Percentiles rank a stretch among this genome's conserved stretches.
Conservation (phyloP, 2,888 invertebrate genomes). For the Morpho helenor region DNA sequence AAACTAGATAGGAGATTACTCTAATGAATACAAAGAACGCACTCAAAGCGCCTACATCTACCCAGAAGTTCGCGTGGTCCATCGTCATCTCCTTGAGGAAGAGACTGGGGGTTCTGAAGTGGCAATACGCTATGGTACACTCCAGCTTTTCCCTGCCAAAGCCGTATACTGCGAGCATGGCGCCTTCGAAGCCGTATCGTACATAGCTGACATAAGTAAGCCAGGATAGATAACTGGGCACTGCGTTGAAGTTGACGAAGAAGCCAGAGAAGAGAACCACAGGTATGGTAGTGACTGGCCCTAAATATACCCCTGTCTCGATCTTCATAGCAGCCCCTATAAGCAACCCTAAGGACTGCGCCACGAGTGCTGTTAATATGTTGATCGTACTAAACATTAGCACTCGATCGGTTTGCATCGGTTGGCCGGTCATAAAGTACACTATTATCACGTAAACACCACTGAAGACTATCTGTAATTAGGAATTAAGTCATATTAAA, state of each 20-base stretch:
- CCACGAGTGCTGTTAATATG: slow-evolving; percentile 92
- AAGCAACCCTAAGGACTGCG: slow-evolving; percentile 94
- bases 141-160: slow-evolving; percentile 88
- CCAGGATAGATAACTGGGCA: slow-evolving; percentile 93
- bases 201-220: slow-evolving; percentile 94
- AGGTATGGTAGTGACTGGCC: slow-evolving; percentile 95
- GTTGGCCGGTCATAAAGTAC: slow-evolving; percentile 97
- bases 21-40: slow-evolving; percentile 89
- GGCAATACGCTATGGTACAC: slow-evolving; percentile 91
- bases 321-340: slow-evolving; percentile 95
- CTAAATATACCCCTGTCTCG: slow-evolving; percentile 87
- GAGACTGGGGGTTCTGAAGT: slow-evolving; percentile 88
- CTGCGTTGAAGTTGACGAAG: slow-evolving; percentile 95
- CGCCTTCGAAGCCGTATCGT: slow-evolving; percentile 93
- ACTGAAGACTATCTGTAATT: slow-evolving; percentile 87
- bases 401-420: slow-evolving; percentile 91
- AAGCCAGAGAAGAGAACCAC: slow-evolving; percentile 96
- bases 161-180: slow-evolving; percentile 95
- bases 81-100: slow-evolving; percentile 93
- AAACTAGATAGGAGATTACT: slow-evolving; percentile 88
- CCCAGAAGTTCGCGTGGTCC: slow-evolving; percentile 87
- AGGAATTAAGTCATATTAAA: neutral
- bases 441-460: slow-evolving; percentile 93
- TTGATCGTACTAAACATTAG: slow-evolving; percentile 86
- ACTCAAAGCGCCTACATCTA: slow-evolving; percentile 90